These are phyloP conservation scores for Poecilobothrus nobilitatus DNA, from an alignment of 2,888 invertebrate genomes.

Conservation along the genomic window DNA sequence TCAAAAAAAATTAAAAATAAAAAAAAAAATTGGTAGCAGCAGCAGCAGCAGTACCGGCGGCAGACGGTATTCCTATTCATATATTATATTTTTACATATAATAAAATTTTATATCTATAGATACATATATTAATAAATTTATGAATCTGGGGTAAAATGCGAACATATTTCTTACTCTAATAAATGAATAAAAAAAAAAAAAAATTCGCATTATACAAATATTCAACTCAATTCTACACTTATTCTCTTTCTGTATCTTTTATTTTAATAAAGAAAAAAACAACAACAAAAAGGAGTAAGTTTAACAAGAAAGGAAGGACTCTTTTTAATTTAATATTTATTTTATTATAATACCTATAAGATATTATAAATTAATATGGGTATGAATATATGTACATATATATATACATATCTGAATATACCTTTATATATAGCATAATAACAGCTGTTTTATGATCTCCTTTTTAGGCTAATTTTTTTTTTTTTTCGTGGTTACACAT, in stretches of 20 bases:
- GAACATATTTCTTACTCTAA: not conserved
- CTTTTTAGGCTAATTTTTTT: not conserved
- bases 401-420: not conserved
- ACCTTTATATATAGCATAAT: not conserved
- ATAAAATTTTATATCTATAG: not conserved
- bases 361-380: too few relatives aligned
- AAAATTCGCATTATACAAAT: too few relatives aligned
- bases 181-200: too few relatives aligned
- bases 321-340: not conserved
- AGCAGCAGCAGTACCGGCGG: too few relatives aligned
- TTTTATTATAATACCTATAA: too few relatives aligned
- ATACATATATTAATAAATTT: not conserved
- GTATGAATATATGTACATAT: too few relatives aligned
- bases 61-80: not conserved
- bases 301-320: not conserved
- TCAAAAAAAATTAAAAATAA: not conserved
- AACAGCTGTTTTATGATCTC: not conserved
- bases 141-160: not conserved
- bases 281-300: not conserved
- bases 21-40: not conserved
- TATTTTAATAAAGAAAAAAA: too few relatives aligned
- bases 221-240: too few relatives aligned
- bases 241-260: too few relatives aligned
- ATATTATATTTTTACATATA: too few relatives aligned
- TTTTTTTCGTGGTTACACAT: not conserved